These are phyloP conservation scores for Andrena fulva DNA, from an alignment of 2,888 invertebrate genomes.

Conservation along the genomic window DNA sequence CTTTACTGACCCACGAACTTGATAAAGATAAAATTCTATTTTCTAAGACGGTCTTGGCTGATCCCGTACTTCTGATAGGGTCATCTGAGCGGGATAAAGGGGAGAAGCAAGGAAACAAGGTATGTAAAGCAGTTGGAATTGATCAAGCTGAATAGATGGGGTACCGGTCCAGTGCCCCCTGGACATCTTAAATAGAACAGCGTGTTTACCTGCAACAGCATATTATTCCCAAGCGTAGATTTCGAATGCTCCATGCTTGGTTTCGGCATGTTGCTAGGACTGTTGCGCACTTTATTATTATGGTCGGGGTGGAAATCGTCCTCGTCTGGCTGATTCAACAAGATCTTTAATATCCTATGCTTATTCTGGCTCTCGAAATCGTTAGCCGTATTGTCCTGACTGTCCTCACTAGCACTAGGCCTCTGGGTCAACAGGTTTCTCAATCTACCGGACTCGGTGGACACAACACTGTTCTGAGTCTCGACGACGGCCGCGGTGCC, in stretches of 20 bases:
- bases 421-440: constrained; percentile 85
- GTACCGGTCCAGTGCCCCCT: constrained; percentile 18
- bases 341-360: constrained; percentile 87
- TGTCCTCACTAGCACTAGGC: constrained; percentile 78
- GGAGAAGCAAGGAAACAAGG: constrained; percentile 1
- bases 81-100: background rate
- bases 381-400: constrained; percentile 76
- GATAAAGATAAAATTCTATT: background rate
- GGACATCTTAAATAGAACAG: constrained; percentile 21
- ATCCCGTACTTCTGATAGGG: background rate
- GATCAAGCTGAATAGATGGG: background rate
- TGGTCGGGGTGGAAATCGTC: constrained; percentile 86
- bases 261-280: constrained; percentile 78
- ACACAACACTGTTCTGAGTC: constrained; percentile 75
- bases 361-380: constrained; percentile 83
- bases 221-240: constrained; percentile 86
- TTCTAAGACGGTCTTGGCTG: background rate
- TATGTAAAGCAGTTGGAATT: background rate
- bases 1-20: background rate
- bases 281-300: constrained; percentile 84
- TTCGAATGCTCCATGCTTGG: constrained; percentile 83
- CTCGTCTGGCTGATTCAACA: constrained; percentile 89
- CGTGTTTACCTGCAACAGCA: constrained; percentile 88
- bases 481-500: constrained; percentile 46
- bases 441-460: constrained; percentile 85